Evolutionary conservation across 2,888 invertebrate genomes (phyloP), one percentile per base, ranked within the genome.

Genomic region (Incurvaria masculella): DNA sequence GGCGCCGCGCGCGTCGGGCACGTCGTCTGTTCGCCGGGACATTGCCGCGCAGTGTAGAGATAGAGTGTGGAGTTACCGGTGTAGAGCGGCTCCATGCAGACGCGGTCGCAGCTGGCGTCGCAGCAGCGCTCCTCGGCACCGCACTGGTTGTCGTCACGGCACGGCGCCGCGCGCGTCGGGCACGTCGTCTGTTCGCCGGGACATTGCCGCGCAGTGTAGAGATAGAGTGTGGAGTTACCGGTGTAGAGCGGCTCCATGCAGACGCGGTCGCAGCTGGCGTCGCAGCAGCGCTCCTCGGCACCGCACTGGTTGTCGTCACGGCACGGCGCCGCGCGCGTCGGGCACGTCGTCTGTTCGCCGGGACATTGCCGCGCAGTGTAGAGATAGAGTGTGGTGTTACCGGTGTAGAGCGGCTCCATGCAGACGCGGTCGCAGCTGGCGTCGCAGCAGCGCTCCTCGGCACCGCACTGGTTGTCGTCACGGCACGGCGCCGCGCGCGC

Each of bases 351-450:
- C 19, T 64, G 64, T 50, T 64, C 63, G 3, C 67, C 64, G 42
- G 79, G 76, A 64, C 79, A 79, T 57, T n/a, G n/a, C n/a, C n/a
- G n/a, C n/a, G n/a, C n/a, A n/a, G n/a, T n/a, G n/a, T n/a, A n/a
- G n/a, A n/a, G n/a, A n/a, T n/a, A n/a, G n/a, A n/a, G n/a, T n/a
- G n/a, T n/a, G n/a, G n/a, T n/a, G n/a, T 64, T 65, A 85, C 86
- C 85, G 61, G 86, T 84, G 56, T 73, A 81, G 42, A 84, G 64
- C 33, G 85, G 83, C 53, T 84, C 82, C 18, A 81, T 68, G 63
- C 93, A 92, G 56, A 88, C 87, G 0, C 91, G 91, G 0, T 92
- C 92, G 61, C 93, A 93, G 20, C 93, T 92, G 41, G 91, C 92
- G 1, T 91, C 89, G 61, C 93, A 93, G 67, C 93, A 93, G 51